Conservation (phyloP, 2,113 vertebrate species). For the Axis porcinus region DNA sequence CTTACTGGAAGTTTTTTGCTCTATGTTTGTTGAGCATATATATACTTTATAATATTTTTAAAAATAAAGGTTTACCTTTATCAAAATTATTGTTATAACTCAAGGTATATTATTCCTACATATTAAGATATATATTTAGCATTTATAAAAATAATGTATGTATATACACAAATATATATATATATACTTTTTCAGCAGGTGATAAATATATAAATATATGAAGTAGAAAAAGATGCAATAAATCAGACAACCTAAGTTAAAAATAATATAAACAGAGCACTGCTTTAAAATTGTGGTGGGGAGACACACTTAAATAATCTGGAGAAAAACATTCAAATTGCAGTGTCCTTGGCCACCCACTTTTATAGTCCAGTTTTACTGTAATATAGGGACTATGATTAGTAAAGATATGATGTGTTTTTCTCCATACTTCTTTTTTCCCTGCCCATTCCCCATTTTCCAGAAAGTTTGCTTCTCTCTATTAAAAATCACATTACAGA, state of each 20-base stretch:
- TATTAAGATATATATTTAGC: not conserved
- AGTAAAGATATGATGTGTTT: not conserved
- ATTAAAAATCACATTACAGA: not conserved
- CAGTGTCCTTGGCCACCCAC: not conserved
- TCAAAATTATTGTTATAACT: not conserved
- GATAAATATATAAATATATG: not conserved
- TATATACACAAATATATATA: not conserved
- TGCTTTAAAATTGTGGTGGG: not conserved
- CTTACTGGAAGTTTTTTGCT: conserved; percentile 22
- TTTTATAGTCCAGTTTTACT: not conserved
- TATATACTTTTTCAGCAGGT: not conserved
- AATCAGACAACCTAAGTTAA: not conserved
- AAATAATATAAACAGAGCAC: not conserved
- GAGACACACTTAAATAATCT: not conserved
- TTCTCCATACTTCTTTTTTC: not conserved
- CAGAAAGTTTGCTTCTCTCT: not conserved
- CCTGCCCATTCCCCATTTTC: not conserved
- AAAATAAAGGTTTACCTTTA: not conserved
- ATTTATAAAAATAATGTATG: not conserved
- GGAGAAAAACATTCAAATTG: not conserved
- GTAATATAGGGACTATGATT: not conserved
- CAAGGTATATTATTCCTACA: not conserved
- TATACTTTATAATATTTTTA: not conserved
- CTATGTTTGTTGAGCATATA: not conserved
- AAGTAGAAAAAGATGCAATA: not conserved